Base-by-base conservation (phyloP, 2,888 invertebrate species). In the Gerris lacustris region DNA sequence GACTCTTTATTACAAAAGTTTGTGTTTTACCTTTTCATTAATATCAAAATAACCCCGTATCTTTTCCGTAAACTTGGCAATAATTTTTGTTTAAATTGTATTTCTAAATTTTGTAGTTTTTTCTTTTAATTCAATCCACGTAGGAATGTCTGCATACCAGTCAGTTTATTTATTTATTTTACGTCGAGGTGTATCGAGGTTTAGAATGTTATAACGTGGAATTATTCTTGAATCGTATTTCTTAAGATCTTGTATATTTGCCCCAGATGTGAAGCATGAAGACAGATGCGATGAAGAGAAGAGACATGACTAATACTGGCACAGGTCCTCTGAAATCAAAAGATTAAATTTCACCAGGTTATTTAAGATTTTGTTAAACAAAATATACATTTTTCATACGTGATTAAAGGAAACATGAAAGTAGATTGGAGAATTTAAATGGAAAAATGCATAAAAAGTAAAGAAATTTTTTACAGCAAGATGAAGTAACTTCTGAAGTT, bases 181-280 rank as follows among this genome's bases (percentile, higher is more conserved):
- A 31, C 31, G 31, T 31, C 31, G 31, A 31, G 31, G 31, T 31
- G 31, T 31, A 31, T 31, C 15, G 5, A 55, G 55, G 55, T 55
- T 55, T 4, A 11, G 55, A 55, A 15, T 55, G 31, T 31, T 31
- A 2, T 31, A 31, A 31, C 15, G 55, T 55, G 9, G 55, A 55
- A 55, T 55, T 9, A 15, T 55, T 15, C 55, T 11, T 11, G 55
- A 11, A 11, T 55, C 5, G 9, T 11, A 15, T 55, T 55, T 9
- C 15, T 55, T 55, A 90, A 78, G 92, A 89, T 79, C 94, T 87
- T 75, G 93, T 94, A 82, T 94, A 94, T 86, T 99, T 99, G 81
- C 98, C 99, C 99, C 99, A 99, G 81, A 99, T 99, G 85, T 99
- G 99, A 76, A 99, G 87, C 94, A 99, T 96, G 82, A 99, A 99